Base-by-base conservation (phyloP, 2,797 vertebrate genomes). In the Steatocranus sp. region DNA sequence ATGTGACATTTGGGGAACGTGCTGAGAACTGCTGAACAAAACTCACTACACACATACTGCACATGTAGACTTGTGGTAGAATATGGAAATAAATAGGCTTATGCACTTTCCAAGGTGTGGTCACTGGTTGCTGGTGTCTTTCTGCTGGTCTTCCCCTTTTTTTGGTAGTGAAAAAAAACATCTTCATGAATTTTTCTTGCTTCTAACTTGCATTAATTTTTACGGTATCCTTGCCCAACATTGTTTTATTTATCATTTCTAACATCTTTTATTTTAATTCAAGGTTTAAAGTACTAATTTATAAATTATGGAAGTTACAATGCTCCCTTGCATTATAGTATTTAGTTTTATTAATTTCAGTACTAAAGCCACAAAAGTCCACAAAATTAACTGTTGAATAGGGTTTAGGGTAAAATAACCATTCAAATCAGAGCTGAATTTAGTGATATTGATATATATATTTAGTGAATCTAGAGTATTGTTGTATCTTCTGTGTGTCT, bases 61-160 rank as follows among this genome's bases (percentile, higher is more conserved):
- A 75, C 50, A 82, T 54, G 79, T 38, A 79, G 68, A 81, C 77
- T 81, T 85, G 80, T 79, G 81, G 86, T 86, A 15, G 74, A 74
- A 61, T 70, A 87, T 53, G 78, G 80, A 85, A 89, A 88, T 78
- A 80, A 84, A 86, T 38, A 43, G n/a, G 51, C 68, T 36, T 27
- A 51, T 79, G 77, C 25, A 51, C 58, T 86, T 90, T 87, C 83
- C 88, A 87, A 89, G 80, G 86, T 85, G 81, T 73, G 82, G 84
- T 78, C 79, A 77, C 70, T 48, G 68, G 32, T 61, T 36, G n/a
- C 34, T 20, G 50, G 66, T 51, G 36, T 56, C 49, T 77, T 41
- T 66, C 50, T 20, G 27, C 53, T 78, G 78, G 53, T 30, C 54
- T 34, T 32, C 43, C 18, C 50, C 30, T 25, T 81, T 34, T 81